Percentiles rank a stretch among this genome's conserved stretches.
phyloP scores from a whole-genome alignment of 1,140 invertebrate species.

The Bombus superbus region DNA sequence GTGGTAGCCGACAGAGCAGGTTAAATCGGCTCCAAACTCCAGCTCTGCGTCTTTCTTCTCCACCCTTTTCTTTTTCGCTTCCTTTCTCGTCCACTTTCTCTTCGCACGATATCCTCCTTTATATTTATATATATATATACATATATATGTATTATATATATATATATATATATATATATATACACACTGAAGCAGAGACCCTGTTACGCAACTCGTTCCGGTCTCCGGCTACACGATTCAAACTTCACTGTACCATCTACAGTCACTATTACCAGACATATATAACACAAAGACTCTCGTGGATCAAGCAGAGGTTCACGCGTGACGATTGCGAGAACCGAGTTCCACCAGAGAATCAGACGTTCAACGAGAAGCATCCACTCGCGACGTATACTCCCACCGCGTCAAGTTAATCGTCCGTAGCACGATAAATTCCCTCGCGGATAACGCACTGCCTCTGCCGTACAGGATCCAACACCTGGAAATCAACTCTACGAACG shows the following conservation, averaged over 20 bases:
- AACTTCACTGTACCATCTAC: not conserved
- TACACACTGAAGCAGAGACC: not conserved
- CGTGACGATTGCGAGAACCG: not conserved
- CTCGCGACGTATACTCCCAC: not conserved
- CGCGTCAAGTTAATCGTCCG: not conserved
- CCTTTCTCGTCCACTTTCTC: not conserved
- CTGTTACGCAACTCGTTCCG: constrained; percentile 9
- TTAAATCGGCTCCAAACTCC: not conserved
- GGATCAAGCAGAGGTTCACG: not conserved
- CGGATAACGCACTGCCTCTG: not conserved
- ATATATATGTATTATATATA: not conserved
- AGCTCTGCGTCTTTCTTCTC: no score
- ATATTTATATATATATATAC: not conserved
- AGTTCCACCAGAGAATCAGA: not conserved
- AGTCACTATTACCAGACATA: no score
- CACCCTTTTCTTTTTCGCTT: not conserved
- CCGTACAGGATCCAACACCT: not conserved
- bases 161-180: not conserved
- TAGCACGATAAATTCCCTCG: not conserved
- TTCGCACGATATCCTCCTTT: not conserved
- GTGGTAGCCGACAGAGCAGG: not conserved
- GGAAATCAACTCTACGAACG: not conserved
- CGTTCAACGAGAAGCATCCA: not conserved
- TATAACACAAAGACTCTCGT: not conserved
- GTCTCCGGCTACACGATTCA: not conserved